Conservation (phyloP, 2,113 vertebrate species). For the Theristicus caerulescens region DNA sequence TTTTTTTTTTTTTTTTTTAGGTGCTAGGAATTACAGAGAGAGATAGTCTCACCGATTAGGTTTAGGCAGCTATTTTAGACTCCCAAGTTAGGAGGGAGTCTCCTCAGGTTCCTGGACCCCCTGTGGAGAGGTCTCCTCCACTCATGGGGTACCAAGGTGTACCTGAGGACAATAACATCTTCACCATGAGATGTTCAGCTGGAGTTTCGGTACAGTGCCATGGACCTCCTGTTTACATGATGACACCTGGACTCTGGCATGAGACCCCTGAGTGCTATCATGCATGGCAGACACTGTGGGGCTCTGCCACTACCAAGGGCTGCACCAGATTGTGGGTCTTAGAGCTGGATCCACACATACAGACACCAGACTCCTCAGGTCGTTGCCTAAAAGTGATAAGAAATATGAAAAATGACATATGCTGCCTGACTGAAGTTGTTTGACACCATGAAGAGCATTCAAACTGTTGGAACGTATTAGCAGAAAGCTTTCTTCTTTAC, state of each 20-base stretch:
- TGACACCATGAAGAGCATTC: neutral
- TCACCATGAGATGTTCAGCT: neutral
- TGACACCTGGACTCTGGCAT: fast-evolving
- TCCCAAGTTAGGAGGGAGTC: neutral
- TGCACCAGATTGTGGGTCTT: neutral
- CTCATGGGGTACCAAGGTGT: fast-evolving
- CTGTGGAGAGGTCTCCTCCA: neutral
- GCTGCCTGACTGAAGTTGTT: neutral
- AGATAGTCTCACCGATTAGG: neutral
- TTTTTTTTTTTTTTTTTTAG: neutral
- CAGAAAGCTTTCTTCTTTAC: neutral
- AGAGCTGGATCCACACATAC: neutral
- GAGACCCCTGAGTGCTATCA: neutral
- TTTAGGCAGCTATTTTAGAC: neutral
- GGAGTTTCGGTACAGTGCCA: neutral
- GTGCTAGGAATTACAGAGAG: neutral
- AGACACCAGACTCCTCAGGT: fast-evolving
- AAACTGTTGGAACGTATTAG: neutral
- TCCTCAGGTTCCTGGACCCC: fast-evolving
- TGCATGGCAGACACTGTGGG: fast-evolving
- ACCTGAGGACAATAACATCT: neutral
- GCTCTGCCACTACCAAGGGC: neutral
- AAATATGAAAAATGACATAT: neutral
- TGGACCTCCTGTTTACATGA: neutral
- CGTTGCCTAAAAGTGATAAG: neutral